These are phyloP conservation scores for Buathra laborator DNA, from an alignment of 2,888 invertebrate species.

Conservation along the genomic window DNA sequence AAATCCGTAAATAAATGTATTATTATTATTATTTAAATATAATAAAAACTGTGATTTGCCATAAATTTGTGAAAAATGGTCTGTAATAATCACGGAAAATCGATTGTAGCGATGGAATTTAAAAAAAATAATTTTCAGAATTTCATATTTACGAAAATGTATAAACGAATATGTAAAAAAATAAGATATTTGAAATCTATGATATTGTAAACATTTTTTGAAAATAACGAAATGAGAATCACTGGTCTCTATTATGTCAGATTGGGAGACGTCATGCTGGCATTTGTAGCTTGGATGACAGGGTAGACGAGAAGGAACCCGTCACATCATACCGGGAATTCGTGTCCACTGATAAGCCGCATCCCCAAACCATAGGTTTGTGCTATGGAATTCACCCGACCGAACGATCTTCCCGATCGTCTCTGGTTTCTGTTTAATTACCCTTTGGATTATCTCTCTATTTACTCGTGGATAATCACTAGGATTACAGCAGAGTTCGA, in stretches of 20 bases:
- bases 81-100: neutral
- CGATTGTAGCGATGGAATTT: neutral
- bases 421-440: slow-evolving; percentile 17
- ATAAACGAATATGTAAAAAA: too few relatives aligned
- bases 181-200: too few relatives aligned
- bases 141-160: too few relatives aligned
- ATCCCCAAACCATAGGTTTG: slow-evolving; percentile 45
- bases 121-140: neutral
- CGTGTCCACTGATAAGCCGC: slow-evolving; percentile 60
- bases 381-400: slow-evolving; percentile 47
- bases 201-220: neutral
- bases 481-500: neutral
- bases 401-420: slow-evolving; percentile 16
- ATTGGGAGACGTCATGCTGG: slow-evolving; percentile 51
- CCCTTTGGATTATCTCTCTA: neutral
- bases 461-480: neutral
- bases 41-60: too few relatives aligned
- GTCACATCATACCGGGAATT: slow-evolving; percentile 59
- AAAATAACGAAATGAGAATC: slow-evolving; percentile 48
- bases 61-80: too few relatives aligned
- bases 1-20: too few relatives aligned
- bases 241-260: slow-evolving; percentile 47
- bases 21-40: too few relatives aligned
- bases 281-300: slow-evolving; percentile 59
- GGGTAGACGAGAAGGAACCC: slow-evolving; percentile 40